These are phyloP conservation scores for Sebastes oblongus DNA, from an alignment of 2,797 vertebrate species.

Conservation along the genomic window DNA sequence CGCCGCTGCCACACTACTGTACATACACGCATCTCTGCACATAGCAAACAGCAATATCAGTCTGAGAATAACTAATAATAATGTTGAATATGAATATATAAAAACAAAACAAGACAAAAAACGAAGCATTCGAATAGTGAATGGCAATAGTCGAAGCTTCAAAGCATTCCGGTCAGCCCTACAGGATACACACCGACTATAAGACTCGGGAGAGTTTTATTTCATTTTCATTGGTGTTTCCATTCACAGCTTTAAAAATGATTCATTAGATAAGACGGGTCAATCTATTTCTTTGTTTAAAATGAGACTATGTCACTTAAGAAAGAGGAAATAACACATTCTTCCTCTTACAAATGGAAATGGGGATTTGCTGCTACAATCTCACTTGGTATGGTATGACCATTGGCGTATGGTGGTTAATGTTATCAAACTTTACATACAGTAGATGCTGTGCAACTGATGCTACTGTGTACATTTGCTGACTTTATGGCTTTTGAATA, in stretches of 20 bases:
- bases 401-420: background rate
- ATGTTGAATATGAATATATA: too few relatives aligned
- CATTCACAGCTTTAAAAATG: background rate
- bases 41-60: too few relatives aligned
- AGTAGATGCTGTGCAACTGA: background rate
- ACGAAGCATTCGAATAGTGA: too few relatives aligned
- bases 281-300: background rate
- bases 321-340: background rate
- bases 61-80: too few relatives aligned
- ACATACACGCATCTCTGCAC: too few relatives aligned
- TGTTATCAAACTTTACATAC: background rate
- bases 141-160: too few relatives aligned
- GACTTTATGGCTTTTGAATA: background rate
- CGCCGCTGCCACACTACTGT: too few relatives aligned
- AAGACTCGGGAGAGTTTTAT: background rate
- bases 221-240: background rate
- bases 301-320: background rate
- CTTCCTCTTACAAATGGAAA: background rate
- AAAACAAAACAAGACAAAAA: too few relatives aligned
- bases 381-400: background rate
- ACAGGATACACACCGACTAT: too few relatives aligned
- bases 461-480: background rate
- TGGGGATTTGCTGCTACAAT: background rate
- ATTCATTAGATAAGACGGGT: background rate
- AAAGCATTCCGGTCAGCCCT: too few relatives aligned